These are phyloP conservation scores for Scelioninae gen. 1 DNA, from an alignment of 2,888 invertebrate genomes.

Conservation along the genomic window DNA sequence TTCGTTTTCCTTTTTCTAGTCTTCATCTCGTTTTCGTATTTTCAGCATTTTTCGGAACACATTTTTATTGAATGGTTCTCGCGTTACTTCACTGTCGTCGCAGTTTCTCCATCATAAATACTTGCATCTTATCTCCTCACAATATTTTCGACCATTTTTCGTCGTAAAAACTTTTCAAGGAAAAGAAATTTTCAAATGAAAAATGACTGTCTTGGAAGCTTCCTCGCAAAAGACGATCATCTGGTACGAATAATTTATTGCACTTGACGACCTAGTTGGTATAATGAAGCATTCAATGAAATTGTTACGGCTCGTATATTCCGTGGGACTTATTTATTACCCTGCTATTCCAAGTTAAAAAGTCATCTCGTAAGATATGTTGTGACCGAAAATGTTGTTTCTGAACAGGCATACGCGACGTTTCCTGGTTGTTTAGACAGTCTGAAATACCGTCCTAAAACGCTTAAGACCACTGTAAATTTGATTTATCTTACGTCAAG, in stretches of 20 bases:
- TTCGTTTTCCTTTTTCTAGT: constrained; percentile 14
- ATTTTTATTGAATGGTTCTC: constrained; percentile 36
- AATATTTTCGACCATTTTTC: constrained; percentile 31
- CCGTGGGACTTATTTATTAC: constrained; percentile 36
- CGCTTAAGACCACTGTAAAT: constrained; percentile 28
- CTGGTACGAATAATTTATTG: constrained; percentile 23
- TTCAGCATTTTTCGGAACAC: constrained; percentile 19
- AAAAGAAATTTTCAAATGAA: constrained; percentile 16
- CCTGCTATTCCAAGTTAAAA: constrained; percentile 28
- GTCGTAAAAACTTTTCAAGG: constrained; percentile 3
- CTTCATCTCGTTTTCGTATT: constrained; percentile 12
- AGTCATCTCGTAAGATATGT: constrained; percentile 9
- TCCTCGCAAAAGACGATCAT: constrained; percentile 32
- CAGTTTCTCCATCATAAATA: constrained; percentile 41
- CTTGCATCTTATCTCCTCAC: constrained; percentile 31
- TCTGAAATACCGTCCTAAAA: constrained; percentile 19
- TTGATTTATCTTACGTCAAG: constrained; percentile 45
- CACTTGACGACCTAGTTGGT: constrained; percentile 6
- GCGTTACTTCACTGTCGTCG: constrained; percentile 22
- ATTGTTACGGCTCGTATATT: constrained; percentile 24
- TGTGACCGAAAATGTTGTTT: neutral
- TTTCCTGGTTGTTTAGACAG: constrained; percentile 34
- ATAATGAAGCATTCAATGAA: constrained; percentile 24
- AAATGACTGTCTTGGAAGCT: constrained; percentile 6
- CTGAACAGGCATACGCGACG: constrained; percentile 1